A percentile compares a stretch with the other conserved stretches of the same genome.
These are phyloP conservation scores for Corythornis vintsioides DNA, from an alignment of 2,113 vertebrate genomes.

Conservation along the genomic window DNA sequence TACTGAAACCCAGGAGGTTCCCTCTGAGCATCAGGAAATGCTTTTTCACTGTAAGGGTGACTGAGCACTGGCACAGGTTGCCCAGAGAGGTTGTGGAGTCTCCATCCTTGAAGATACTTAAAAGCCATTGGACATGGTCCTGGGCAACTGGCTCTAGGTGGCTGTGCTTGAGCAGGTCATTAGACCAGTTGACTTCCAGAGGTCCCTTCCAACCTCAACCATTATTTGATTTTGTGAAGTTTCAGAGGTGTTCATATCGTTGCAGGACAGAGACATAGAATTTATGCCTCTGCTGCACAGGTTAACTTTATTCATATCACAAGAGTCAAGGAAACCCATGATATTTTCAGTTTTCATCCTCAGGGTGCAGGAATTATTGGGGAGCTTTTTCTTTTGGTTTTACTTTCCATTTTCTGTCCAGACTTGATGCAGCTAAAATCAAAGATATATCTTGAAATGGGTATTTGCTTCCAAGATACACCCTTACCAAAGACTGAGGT, in stretches of 20 bases:
- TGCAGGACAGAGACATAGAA: neutral
- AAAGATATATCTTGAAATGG: neutral
- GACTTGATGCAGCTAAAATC: neutral
- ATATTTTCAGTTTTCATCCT: neutral
- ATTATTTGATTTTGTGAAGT: neutral
- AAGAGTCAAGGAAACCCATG: neutral
- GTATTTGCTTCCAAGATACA: neutral
- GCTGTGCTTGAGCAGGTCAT: neutral
- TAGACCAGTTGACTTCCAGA: neutral
- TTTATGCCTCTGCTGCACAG: neutral
- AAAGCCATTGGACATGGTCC: neutral
- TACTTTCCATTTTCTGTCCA: neutral
- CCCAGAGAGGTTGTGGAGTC: neutral
- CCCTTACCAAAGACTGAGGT: neutral
- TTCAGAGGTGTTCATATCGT: neutral
- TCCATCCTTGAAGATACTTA: neutral
- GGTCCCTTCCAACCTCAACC: neutral
- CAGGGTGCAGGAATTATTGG: neutral
- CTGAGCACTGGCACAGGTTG: neutral
- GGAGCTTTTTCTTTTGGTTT: neutral
- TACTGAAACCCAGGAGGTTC: neutral
- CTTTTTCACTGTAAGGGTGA: neutral
- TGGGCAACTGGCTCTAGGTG: neutral
- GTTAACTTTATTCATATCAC: neutral
- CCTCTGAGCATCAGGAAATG: neutral